Percentiles rank a stretch among this genome's conserved stretches.
Evolutionary conservation across 2,113 vertebrate species (phyloP).

Genomic region (Tonatia bakeri): DNA sequence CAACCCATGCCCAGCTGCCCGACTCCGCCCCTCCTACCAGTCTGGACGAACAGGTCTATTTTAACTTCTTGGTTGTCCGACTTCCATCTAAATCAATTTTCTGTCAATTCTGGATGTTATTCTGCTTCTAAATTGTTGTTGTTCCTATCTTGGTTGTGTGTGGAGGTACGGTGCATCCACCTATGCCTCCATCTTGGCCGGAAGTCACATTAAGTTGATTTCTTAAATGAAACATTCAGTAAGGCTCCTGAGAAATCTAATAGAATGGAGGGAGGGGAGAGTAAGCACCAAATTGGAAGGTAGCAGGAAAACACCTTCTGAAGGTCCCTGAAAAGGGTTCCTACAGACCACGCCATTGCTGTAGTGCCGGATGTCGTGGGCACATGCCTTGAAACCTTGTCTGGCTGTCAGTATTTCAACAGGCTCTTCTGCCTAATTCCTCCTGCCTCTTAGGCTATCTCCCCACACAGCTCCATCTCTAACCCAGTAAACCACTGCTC

Average conservation of each 20-base stretch:
- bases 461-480: not conserved
- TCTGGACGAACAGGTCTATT: no score
- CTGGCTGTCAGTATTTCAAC: not conserved
- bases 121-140: no score
- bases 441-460: not conserved
- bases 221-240: constrained; percentile 19
- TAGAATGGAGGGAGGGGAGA: not conserved
- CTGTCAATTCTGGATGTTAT: no score
- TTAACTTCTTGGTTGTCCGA: no score
- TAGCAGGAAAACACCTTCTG: not conserved
- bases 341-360: not conserved
- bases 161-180: no score
- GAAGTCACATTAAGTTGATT: no score
- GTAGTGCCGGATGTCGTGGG: not conserved
- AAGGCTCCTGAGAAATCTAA: not conserved
- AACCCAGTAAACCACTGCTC: not conserved
- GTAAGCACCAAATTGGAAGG: not conserved
- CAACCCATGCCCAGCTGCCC: no score
- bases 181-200: no score
- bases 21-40: no score
- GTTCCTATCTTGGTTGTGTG: no score
- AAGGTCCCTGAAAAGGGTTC: not conserved
- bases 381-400: not conserved
- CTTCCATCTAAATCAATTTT: no score
- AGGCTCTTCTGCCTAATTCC: not conserved